Evolutionary conservation across 2,797 vertebrate genomes (phyloP), one percentile per base, ranked within the genome.

Genomic region (Trematomus bernacchii): DNA sequence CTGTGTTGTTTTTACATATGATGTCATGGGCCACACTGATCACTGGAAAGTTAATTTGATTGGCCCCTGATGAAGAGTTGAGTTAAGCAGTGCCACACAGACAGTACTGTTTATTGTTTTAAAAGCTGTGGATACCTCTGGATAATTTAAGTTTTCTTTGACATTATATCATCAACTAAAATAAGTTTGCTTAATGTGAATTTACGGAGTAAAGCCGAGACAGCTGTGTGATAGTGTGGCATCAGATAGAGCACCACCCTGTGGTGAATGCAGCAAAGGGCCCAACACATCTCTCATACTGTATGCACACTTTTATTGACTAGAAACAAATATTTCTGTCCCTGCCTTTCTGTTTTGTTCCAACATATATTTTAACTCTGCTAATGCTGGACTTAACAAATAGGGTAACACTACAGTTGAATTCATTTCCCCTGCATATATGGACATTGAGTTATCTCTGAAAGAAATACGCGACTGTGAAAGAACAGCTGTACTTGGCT

Each of bases 181-280:
- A 63, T 48, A 0, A 66, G 52, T 13, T 46, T n/a, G n/a, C n/a
- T n/a, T n/a, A n/a, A n/a, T n/a, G n/a, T n/a, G n/a, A n/a, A n/a
- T n/a, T n/a, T n/a, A n/a, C n/a, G n/a, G n/a, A n/a, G n/a, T n/a
- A n/a, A n/a, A n/a, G n/a, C n/a, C n/a, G 46, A 62, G 10, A 65
- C 37, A 46, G 51, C 7, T 46, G 55, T 46, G 80, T 46, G 13
- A 19, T 10, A 15, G 12, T 8, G 30, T 37, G 19, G 37, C 33
- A 5, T 61, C 33, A 64, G 10, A 57, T 48, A 82, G 64, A 84
- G 81, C 73, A n/a, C 91, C 93, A 79, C 82, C 92, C 12, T 73
- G 90, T 93, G 93, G 93, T 66, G 6, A 52, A 44, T 6, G 19
- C 14, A 74, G 43, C 19, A 57, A 12, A 18, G 8, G 21, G 30